These are phyloP conservation scores for Heteronetta atricapilla DNA, from an alignment of 2,113 vertebrate species.

Conservation along the genomic window DNA sequence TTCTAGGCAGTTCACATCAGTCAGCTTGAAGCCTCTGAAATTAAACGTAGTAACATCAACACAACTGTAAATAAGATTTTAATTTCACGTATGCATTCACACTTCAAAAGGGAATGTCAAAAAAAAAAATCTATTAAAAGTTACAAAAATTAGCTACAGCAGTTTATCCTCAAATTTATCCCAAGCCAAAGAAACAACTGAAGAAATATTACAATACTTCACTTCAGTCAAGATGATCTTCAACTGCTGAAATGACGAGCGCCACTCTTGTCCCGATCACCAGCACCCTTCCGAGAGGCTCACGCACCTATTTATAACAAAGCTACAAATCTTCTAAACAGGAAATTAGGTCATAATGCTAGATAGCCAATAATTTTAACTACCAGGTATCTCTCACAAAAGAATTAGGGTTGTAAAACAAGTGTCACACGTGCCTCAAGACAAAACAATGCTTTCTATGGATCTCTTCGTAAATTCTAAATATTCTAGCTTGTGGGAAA, in stretches of 20 bases:
- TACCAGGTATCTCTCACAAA: background rate
- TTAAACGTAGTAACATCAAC: background rate
- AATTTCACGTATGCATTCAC: background rate
- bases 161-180: background rate
- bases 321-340: background rate
- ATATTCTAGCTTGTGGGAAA: background rate
- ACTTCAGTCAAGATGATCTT: background rate
- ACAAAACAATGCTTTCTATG: background rate
- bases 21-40: slow-evolving; percentile 26
- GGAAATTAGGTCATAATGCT: slow-evolving; percentile 30
- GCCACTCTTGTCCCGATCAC: background rate
- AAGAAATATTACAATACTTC: background rate
- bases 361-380: slow-evolving; percentile 1
- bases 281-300: background rate
- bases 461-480: background rate
- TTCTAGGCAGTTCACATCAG: background rate
- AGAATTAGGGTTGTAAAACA: background rate
- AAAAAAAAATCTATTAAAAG: background rate
- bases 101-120: slow-evolving; percentile 15
- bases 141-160: background rate
- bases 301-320: slow-evolving; percentile 5
- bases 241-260: background rate
- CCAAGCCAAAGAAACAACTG: background rate
- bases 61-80: slow-evolving; percentile 10
- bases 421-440: background rate